Conservation (phyloP, 2,113 vertebrate species). For the Azemiops feae region DNA sequence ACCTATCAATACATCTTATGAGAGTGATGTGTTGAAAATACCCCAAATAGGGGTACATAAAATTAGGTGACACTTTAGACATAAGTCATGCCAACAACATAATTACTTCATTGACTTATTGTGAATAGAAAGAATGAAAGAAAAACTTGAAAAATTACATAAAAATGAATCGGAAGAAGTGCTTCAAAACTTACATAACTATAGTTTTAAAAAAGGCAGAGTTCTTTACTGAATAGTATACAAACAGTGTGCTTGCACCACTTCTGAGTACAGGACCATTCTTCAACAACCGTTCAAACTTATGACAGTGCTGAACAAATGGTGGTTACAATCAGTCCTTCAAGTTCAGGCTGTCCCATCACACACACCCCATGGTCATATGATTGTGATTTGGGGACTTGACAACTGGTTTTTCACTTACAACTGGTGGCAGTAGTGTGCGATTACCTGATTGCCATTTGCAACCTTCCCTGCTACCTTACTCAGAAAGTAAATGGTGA, state of each 20-base stretch:
- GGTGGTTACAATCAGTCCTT: background rate
- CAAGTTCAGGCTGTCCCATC: background rate
- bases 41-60: background rate
- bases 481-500: background rate
- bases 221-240: background rate
- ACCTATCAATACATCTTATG: background rate
- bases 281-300: background rate
- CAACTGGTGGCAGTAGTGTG: background rate
- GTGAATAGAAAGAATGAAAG: background rate
- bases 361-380: background rate
- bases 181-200: background rate
- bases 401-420: background rate
- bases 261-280: background rate
- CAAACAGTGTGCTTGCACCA: background rate
- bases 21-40: background rate
- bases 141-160: background rate
- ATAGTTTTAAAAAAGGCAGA: background rate
- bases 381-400: background rate
- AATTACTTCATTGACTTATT: background rate
- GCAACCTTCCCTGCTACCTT: background rate
- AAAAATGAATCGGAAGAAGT: background rate
- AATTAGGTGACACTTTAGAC: background rate
- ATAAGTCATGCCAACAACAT: background rate
- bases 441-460: background rate
- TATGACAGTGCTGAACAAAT: background rate